Evolutionary conservation across 2,113 vertebrate genomes (phyloP), one percentile per base, ranked within the genome.

Genomic region (Anhinga rufa): DNA sequence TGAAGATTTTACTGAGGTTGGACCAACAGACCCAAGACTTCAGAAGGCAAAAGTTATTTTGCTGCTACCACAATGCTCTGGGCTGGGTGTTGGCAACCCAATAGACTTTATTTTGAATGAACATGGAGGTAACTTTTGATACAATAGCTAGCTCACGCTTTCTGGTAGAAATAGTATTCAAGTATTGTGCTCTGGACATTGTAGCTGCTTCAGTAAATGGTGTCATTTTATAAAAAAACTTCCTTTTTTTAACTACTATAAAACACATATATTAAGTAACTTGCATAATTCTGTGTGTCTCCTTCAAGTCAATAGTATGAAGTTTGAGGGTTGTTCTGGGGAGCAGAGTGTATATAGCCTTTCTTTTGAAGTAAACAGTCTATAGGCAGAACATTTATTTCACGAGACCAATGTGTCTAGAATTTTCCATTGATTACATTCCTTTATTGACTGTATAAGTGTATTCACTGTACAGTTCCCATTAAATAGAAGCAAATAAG

Each of bases 51-150:
- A 96, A 85, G 97, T 99, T 52, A 98, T 99, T 95, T 95, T 99
- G 88, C 94, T 99, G 90, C 96, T 98, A 15, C 99, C 99, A 51
- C 98, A 95, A 10, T 99, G 99, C 90, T 99, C 99, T 54, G 95
- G 98, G 85, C 98, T 99, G 72, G 99, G 99, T 42, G 95, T 98
- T 94, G 98, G 98, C 90, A 98, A 99, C 92, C 99, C 99, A 28
- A 95, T 99, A 31, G 98, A 99, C 52, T 99, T 99, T 88, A 98
- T 99, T 94, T 96, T 99, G 96, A 98, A 96, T 96, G 99, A 99
- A 86, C 96, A 98, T 10, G 95, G 98, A 99, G 99, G 99, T 99
- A 98, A 89, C 31, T 77, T 79, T 55, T 68, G 29, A 44, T 75
- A 44, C 9, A 46, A 20, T 17, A 52, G 16, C 19, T 92, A 69